Base-by-base conservation (phyloP, 2,797 vertebrate genomes). In the Mico argentatus region DNA sequence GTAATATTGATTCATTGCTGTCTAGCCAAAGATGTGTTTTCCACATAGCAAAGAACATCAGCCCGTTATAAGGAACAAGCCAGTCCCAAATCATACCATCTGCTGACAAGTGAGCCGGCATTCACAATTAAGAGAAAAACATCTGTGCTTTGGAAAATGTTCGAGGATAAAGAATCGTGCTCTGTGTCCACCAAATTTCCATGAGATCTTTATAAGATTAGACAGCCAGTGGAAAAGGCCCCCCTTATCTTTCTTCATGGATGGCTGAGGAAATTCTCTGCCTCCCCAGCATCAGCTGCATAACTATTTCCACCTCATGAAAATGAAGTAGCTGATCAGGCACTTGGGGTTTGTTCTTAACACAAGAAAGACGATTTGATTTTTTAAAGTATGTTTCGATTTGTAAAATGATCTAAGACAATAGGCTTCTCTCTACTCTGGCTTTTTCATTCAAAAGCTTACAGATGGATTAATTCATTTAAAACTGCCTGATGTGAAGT, bases 61-160 rank as follows among this genome's bases (percentile, higher is more conserved):
- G 48, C 75, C 88, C n/a, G 27, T 81, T 73, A 33, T 1, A 77
- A 73, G 33, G 70, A 70, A 33, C 50, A 67, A 52, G 27, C 36
- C 15, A 33, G 93, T 97, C 87, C 50, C 76, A 93, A 97, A 86
- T 17, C 44, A 50, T 39, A 17, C 89, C 59, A 9, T 75, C 81
- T 7, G 17, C 82, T 26, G 41, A 70, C 87, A 93, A 95, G 96
- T 94, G 95, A 97, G 95, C 95, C 84, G 96, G 44, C 64, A n/a
- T 97, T 96, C 94, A 92, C 64, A 39, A 80, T 92, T 90, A 96
- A 80, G 95, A 98, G 90, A 89, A 93, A 98, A 98, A 98, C 93
- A 97, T 98, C 95, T 98, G 95, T 93, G 57, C 96, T 94, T 94
- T 95, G 93, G 86, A 97, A 96, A 97, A 94, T n/a, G 94, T 46